Conservation (phyloP, 2,797 vertebrate genomes). For the Scyliorhinus canicula region DNA sequence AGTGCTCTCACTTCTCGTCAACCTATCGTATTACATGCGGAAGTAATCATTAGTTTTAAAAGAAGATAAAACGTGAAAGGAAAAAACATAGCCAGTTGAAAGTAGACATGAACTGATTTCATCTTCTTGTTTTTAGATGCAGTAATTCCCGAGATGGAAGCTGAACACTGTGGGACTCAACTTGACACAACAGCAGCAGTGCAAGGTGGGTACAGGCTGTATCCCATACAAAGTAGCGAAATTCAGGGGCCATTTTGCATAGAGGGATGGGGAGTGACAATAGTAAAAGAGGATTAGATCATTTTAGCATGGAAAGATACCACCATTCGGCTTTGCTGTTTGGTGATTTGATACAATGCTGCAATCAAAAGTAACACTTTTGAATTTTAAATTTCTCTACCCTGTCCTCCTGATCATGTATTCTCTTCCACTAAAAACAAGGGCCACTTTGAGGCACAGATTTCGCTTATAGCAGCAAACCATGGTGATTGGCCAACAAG, state of each 20-base stretch:
- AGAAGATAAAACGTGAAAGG: background rate
- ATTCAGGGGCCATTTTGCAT: background rate
- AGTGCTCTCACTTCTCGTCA: background rate
- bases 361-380: background rate
- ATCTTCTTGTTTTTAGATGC: conserved; percentile 64
- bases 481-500: background rate
- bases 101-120: background rate
- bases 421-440: background rate
- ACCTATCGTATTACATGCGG: background rate
- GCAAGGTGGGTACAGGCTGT: conserved; percentile 64
- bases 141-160: conserved; percentile 74
- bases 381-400: background rate
- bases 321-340: background rate
- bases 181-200: conserved; percentile 71
- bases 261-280: background rate
- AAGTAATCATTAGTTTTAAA: background rate
- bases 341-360: background rate
- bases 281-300: background rate
- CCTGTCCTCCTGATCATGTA: background rate
- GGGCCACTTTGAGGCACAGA: background rate
- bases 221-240: background rate
- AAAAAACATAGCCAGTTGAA: background rate
- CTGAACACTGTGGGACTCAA: conserved; percentile 74
- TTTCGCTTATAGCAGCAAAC: background rate
- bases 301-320: background rate